Percentiles rank a stretch among this genome's conserved stretches.
Evolutionary conservation across 1,140 invertebrate species (phyloP).

Genomic region (Papilio xuthus): DNA sequence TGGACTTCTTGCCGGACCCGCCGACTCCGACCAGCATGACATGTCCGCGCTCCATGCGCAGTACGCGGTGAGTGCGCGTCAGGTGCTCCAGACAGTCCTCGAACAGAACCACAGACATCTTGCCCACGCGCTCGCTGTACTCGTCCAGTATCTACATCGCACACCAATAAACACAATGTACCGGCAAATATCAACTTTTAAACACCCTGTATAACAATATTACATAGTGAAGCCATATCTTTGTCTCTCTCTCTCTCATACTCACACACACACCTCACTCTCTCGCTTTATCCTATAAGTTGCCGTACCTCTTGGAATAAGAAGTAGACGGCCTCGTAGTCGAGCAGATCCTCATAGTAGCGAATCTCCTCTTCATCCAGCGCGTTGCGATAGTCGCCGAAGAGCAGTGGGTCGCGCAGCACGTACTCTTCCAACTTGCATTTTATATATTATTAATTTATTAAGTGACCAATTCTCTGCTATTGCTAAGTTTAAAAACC

Average conservation of each 20-base stretch:
- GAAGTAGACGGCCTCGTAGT: constrained; percentile 92
- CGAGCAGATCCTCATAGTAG: constrained; percentile 93
- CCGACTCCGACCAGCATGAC: constrained; percentile 92
- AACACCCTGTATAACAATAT: too few species aligned
- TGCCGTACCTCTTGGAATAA: constrained; percentile 90
- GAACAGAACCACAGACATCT: constrained; percentile 92
- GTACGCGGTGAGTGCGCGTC: constrained; percentile 90
- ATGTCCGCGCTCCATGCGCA: constrained; percentile 92
- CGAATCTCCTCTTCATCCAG: constrained; percentile 88
- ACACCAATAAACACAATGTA: background rate
- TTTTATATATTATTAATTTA: constrained; percentile 9
- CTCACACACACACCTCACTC: background rate
- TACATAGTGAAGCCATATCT: too few species aligned
- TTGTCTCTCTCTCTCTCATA: too few species aligned
- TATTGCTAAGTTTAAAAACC: too few species aligned
- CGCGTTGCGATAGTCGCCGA: constrained; percentile 94
- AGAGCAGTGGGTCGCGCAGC: constrained; percentile 91
- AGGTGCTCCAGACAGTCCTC: constrained; percentile 95
- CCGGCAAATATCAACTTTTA: too few species aligned
- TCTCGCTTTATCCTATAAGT: background rate
- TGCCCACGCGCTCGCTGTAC: constrained; percentile 87
- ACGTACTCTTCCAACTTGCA: constrained; percentile 84
- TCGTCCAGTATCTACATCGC: constrained; percentile 88
- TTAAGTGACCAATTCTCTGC: background rate
- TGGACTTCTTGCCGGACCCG: constrained; percentile 91